A percentile compares a stretch with the other conserved stretches of the same genome.
These are phyloP conservation scores for Shargacucullia verbasci DNA, from an alignment of 2,888 invertebrate species.

Conservation along the genomic window DNA sequence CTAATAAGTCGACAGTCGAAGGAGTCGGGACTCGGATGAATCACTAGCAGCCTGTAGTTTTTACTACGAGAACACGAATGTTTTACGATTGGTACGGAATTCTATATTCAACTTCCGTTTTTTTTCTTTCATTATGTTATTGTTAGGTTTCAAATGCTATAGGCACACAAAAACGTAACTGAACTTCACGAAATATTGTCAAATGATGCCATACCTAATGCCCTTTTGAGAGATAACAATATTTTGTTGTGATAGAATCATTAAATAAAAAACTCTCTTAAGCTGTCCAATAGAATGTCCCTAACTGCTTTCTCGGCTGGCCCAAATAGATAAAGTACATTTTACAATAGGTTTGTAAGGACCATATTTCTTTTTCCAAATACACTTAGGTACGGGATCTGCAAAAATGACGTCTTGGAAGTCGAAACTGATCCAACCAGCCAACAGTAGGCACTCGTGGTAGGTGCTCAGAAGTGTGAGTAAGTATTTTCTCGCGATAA, in stretches of 20 bases:
- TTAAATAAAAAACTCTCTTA: no score
- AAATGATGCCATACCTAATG: no score
- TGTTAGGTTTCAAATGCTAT: slow-evolving; percentile 18
- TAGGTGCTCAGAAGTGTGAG: slow-evolving; percentile 47
- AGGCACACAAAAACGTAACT: background rate
- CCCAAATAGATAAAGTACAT: no score
- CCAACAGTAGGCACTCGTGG: slow-evolving; percentile 6
- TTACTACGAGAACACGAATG: slow-evolving; percentile 43
- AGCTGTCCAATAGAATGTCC: no score
- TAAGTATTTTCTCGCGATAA: slow-evolving; percentile 61
- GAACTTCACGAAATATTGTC: no score
- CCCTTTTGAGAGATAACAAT: no score
- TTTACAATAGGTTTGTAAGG: no score
- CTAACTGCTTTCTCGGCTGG: no score
- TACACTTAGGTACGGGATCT: no score
- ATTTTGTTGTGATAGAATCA: no score
- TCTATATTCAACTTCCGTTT: slow-evolving; percentile 33
- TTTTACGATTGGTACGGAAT: slow-evolving; percentile 4
- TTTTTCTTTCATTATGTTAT: slow-evolving; percentile 14
- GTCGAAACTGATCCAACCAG: background rate
- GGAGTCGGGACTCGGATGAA: slow-evolving; percentile 48
- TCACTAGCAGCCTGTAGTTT: slow-evolving; percentile 39
- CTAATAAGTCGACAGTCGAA: slow-evolving; percentile 53
- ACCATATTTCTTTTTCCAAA: no score
- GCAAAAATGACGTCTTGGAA: no score